phyloP scores from a whole-genome alignment of 1,140 invertebrate species.

The Myzus persicae region DNA sequence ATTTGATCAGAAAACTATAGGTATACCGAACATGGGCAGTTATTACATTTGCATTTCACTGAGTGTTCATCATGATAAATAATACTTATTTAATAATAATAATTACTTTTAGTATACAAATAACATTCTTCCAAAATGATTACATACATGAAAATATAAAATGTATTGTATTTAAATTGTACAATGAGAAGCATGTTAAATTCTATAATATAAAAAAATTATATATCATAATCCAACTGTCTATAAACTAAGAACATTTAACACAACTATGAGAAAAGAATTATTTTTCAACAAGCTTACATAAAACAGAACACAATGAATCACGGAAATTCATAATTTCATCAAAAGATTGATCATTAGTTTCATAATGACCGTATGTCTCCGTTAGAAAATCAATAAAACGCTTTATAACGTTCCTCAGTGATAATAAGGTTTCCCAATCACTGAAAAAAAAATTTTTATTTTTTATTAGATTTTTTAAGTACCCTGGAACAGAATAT shows the following conservation, averaged over 20 bases:
- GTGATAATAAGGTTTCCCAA: constrained; percentile 45
- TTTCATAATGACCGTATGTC: constrained; percentile 53
- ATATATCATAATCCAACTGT: neutral
- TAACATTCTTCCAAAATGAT: neutral
- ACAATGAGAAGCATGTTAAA: neutral
- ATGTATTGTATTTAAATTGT: neutral
- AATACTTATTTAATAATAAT: neutral
- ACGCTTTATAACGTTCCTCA: constrained; percentile 36
- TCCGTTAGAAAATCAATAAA: constrained; percentile 50
- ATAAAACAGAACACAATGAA: constrained; percentile 28
- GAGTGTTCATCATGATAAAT: neutral
- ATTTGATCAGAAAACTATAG: too few relatives aligned
- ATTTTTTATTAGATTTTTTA: neutral
- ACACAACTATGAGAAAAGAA: neutral
- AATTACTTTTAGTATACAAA: neutral
- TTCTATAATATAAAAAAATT: neutral
- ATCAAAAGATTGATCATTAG: neutral
- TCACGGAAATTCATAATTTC: constrained; percentile 49
- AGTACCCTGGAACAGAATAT: neutral
- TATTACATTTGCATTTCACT: neutral
- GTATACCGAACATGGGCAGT: neutral
- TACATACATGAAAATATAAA: neutral
- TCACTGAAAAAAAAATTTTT: constrained; percentile 47
- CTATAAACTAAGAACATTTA: constrained; percentile 9
- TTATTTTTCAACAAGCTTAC: constrained; percentile 34